Evolutionary conservation across 2,888 invertebrate genomes (phyloP).

Genomic region (Leptopilina syphax): DNA sequence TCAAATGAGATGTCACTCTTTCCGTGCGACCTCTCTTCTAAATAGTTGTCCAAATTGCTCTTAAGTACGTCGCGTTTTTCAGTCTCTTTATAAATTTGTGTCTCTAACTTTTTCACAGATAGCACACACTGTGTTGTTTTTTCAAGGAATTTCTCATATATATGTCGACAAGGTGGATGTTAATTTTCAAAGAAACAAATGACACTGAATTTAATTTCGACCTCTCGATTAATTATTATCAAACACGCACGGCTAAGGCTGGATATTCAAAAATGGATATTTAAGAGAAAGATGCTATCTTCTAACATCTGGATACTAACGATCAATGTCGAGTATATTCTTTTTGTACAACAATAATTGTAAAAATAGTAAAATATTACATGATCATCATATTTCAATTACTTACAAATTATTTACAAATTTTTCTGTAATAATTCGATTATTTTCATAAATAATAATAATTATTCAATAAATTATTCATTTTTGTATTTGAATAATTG

Average conservation of each 20-base stretch:
- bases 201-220: not conserved
- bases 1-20: slow-evolving; percentile 69
- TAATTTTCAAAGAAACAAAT: not conserved
- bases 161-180: not conserved
- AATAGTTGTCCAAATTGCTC: slow-evolving; percentile 33
- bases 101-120: not conserved
- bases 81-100: slow-evolving; percentile 19
- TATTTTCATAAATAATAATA: too few relatives aligned
- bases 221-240: not conserved
- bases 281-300: too few relatives aligned
- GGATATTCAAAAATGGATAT: too few relatives aligned
- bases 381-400: too few relatives aligned
- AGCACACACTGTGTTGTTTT: not conserved
- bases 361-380: too few relatives aligned
- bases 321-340: too few relatives aligned
- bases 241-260: not conserved
- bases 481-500: too few relatives aligned
- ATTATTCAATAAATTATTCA: too few relatives aligned
- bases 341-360: too few relatives aligned
- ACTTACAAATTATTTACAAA: too few relatives aligned
- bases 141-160: not conserved
- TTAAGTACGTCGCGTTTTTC: slow-evolving; percentile 34
- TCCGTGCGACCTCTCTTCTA: slow-evolving; percentile 48
- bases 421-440: too few relatives aligned
- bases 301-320: too few relatives aligned